A percentile compares a stretch with the other conserved stretches of the same genome.
These are phyloP conservation scores for Drosophila burlai DNA, from an alignment of 1,140 invertebrate genomes.

Conservation along the genomic window DNA sequence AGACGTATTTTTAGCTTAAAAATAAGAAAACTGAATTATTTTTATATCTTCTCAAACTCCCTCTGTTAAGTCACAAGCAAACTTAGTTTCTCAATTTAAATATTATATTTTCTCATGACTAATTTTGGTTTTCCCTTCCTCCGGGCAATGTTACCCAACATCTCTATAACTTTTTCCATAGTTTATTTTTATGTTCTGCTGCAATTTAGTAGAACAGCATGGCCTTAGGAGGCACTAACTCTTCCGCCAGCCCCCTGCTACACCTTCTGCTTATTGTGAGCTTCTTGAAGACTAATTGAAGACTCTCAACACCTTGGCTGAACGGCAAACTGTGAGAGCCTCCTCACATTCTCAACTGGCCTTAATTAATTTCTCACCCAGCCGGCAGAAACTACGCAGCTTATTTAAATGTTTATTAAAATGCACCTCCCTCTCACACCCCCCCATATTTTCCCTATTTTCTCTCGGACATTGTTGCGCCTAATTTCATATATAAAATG, in stretches of 20 bases:
- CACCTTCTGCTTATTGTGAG: not conserved
- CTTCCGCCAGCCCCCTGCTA: not conserved
- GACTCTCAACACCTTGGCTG: conserved; percentile 41
- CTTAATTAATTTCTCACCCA: conserved; percentile 52
- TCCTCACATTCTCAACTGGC: conserved; percentile 29
- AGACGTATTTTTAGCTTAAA: not conserved
- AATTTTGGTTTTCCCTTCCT: not conserved
- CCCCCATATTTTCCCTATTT: not conserved
- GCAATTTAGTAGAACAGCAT: conserved; percentile 54
- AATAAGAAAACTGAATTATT: not conserved
- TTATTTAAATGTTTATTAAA: conserved; percentile 62
- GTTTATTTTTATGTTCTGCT: conserved; percentile 50
- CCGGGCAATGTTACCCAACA: conserved; percentile 5
- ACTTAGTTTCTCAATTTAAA: not conserved
- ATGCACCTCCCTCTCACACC: conserved; percentile 2
- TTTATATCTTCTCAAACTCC: not conserved
- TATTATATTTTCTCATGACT: conserved; percentile 17
- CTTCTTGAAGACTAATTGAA: conserved; percentile 46
- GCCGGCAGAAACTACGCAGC: conserved; percentile 48
- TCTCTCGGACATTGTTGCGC: conserved; percentile 46
- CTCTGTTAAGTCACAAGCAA: not conserved
- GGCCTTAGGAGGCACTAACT: conserved; percentile 32
- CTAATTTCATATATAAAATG: conserved; percentile 47
- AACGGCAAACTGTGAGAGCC: conserved; percentile 44
- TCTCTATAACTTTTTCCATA: conserved; percentile 30